These are phyloP conservation scores for Melospiza georgiana DNA, from an alignment of 2,113 vertebrate genomes.

Conservation along the genomic window DNA sequence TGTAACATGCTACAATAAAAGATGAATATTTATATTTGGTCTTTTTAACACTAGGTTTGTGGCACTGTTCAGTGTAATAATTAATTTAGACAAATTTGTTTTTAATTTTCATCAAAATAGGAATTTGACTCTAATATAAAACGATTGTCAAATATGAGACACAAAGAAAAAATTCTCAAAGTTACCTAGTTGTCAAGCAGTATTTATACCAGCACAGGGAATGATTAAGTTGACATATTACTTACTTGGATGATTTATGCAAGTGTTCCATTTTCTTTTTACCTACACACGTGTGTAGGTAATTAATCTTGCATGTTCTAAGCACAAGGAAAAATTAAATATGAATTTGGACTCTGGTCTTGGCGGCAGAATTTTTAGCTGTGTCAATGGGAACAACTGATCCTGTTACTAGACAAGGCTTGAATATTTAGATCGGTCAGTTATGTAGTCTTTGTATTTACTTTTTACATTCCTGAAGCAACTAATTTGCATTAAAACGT, in stretches of 20 bases:
- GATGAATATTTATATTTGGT: neutral
- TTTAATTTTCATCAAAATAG: neutral
- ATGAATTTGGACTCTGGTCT: neutral
- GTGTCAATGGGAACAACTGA: neutral
- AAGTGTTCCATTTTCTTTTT: neutral
- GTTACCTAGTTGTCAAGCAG: neutral
- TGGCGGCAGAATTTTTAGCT: neutral
- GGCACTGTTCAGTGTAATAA: neutral
- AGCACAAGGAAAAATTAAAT: neutral
- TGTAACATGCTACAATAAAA: neutral
- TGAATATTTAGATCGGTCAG: neutral
- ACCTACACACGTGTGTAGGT: fast-evolving
- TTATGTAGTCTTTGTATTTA: neutral
- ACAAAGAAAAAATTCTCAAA: neutral
- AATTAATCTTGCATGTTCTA: neutral
- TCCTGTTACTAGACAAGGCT: neutral
- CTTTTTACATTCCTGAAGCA: neutral
- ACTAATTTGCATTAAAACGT: neutral
- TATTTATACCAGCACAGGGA: neutral
- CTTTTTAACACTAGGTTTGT: neutral
- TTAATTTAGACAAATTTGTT: neutral
- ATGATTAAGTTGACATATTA: neutral
- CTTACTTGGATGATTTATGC: neutral
- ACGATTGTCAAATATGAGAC: neutral
- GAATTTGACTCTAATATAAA: neutral